Base-by-base conservation (phyloP, 2,797 vertebrate genomes). In the Sebastes kiyomatsui region DNA sequence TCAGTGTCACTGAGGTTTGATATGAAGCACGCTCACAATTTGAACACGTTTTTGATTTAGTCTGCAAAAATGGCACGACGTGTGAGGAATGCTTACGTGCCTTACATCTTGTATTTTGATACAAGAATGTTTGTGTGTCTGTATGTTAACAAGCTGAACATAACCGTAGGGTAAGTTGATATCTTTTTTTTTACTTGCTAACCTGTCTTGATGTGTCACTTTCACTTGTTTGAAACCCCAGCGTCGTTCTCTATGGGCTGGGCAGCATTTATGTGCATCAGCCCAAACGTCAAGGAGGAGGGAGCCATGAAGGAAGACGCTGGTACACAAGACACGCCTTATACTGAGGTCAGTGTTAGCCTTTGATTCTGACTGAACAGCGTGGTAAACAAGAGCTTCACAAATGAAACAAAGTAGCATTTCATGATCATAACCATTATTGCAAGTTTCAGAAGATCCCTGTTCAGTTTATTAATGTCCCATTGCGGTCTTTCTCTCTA, bases 301-400 rank as follows among this genome's bases (percentile, higher is more conserved):
- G 98, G 97, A 2, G 98, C 97, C 79, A 99, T 99, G 99, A 99
- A 99, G 90, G 98, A 99, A 86, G 99, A 99, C 88, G 96, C 97
- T 0, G 99, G 99, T 14, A 99, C 98, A 91, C 98, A 99, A 81
- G 99, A 99, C 89, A 99, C 97, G 1, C 97, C 98, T 1, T 99
- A 99, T 74, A 99, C 97, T 13, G 99, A 99, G 98, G 99, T 99
- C 18, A 74, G 90, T 35, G 49, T 69, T 56, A 2, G 16, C 14
- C n/a, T 30, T 60, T 14, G 11, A 38, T 46, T 11, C 12, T 28
- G 11, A 58, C 12, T 22, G 11, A 58, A 38, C 28, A 20, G 23
- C 5, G 7, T 38, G 6, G 38, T 42, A 42, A 42, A 42, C 38
- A 6, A 42, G 0, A 25, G 22, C 20, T 33, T 38, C 7, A 52